Conservation (phyloP, 2,888 invertebrate species). For the Plagiodera versicolora region DNA sequence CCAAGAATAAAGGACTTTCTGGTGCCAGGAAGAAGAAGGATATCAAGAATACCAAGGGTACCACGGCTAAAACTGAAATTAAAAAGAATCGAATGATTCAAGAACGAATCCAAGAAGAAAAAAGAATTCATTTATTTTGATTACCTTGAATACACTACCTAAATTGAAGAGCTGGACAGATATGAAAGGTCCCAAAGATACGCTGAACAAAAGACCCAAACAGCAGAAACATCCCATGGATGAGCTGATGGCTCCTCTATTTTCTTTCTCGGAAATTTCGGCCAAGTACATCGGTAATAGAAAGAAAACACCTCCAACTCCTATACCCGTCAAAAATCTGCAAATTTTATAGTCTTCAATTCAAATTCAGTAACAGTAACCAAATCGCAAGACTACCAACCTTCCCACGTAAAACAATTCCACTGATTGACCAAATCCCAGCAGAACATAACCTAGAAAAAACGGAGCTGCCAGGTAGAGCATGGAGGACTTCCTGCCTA, state of each 20-base stretch:
- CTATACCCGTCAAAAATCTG: conserved; percentile 26
- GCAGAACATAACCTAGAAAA: conserved; percentile 68
- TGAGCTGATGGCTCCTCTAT: conserved; percentile 81
- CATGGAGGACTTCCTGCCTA: conserved; percentile 71
- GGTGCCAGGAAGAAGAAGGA: conserved; percentile 75
- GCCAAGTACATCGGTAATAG: conserved; percentile 84
- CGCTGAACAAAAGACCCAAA: conserved; percentile 55
- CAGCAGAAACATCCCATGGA: conserved; percentile 75
- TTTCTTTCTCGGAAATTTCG: conserved; percentile 79
- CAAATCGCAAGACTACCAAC: no score
- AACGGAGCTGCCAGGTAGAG: conserved; percentile 67
- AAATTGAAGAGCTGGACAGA: conserved; percentile 15
- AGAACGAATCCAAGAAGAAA: conserved; percentile 44
- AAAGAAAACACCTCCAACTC: conserved; percentile 64
- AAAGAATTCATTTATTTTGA: not conserved
- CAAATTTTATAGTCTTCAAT: not conserved
- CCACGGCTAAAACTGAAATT: conserved; percentile 57
- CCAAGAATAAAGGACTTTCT: conserved; percentile 76
- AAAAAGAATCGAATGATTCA: conserved; percentile 42
- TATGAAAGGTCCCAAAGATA: conserved; percentile 22
- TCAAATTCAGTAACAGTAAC: no score
- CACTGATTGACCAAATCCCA: conserved; percentile 60
- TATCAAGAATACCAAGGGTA: conserved; percentile 53
- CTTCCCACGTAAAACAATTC: conserved; percentile 60
- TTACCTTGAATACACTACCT: conserved; percentile 8